Base-by-base conservation (phyloP, 1,140 invertebrate genomes). In the Conus betulinus region DNA sequence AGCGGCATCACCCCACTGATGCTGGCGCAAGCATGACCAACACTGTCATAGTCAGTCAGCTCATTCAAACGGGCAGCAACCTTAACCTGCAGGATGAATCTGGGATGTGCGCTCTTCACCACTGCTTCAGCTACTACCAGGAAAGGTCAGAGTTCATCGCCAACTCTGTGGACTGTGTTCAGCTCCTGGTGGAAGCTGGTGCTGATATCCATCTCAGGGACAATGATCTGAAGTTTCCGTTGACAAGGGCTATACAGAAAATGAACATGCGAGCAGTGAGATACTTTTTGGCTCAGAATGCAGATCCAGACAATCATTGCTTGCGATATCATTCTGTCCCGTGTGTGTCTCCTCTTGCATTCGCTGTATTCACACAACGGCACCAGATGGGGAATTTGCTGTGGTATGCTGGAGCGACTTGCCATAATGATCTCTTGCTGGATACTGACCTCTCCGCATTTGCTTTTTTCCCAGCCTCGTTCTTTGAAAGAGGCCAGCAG, bases 111-210 rank as follows among this genome's bases (percentile, higher is more conserved):
- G 82, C 82, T 25, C 82, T 84, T 10, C 82, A 84, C 82, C 57
- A 84, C 57, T 84, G 82, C 27, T 84, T 84, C 82, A 63, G n/a
- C 82, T 60, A 67, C 82, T 84, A 84, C 82, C 82, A 84, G 57
- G 82, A 67, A 10, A 20, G 57, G 82, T 13, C 51, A 6, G 39
- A 81, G 79, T 84, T 25, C n/a, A 63, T 84, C 25, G 53, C 55
- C 11, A 7, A 27, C 82, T 84, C 82, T 23, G 82, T 84, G 0
- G 82, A 84, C 53, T 84, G 82, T 17, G 82, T 63, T 23, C 25
- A 27, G 8, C 8, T 84, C 11, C 57, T 84, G 13, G 82, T 84
- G 20, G 55, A n/a, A 13, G 82, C 82, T 25, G 82, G 82, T 11
- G 82, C 82, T 20, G 51, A 84, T 25, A 60, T 84, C 4, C 53